Evolutionary conservation across 2,888 invertebrate species (phyloP), one percentile per base, ranked within the genome.

Genomic region (Carabus problematicus): DNA sequence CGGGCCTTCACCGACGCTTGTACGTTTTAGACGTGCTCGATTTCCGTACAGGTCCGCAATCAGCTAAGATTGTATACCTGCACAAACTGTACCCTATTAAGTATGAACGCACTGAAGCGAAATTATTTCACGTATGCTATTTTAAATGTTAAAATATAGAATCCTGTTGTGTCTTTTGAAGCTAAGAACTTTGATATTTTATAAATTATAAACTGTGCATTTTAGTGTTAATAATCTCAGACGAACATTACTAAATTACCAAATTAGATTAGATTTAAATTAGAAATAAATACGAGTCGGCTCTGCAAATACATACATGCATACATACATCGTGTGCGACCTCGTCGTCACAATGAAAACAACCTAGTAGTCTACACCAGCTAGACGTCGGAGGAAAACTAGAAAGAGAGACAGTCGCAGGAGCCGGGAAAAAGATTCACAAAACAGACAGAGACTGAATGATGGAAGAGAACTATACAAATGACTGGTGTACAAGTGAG

Each of bases 1-100:
- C 79, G 79, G 79, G 78, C 78, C 81, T 76, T 81, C 82, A 73
- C 16, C 52, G 14, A 16, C 52, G 52, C 52, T 14, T 52, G 14
- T 64, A 47, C 62, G 61, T 61, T 61, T 62, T 49, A 54, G 16
- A 58, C 39, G 47, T 47, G 66, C 29, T 60, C 60, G 67, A 67
- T 67, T 67, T 67, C 60, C 43, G 43, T 29, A 60, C 67, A 67
- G 67, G 41, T 42, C 60, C 60, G 67, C n/a, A 67, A 43, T 29
- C 40, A 67, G 67, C 9, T 47, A 8, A 19, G 18, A n/a, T 8
- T 61, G 9, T 18, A 11, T 9, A 16, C 6, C 19, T 11, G 18
- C 16, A 14, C 29, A 2, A 2, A 29, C 29, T 29, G 29, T 29
- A 29, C 29, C 2, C 29, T 3, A 29, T 29, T 29, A 29, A n/a